Conservation (phyloP, 2,797 vertebrate species). For the Helarctos malayanus region DNA sequence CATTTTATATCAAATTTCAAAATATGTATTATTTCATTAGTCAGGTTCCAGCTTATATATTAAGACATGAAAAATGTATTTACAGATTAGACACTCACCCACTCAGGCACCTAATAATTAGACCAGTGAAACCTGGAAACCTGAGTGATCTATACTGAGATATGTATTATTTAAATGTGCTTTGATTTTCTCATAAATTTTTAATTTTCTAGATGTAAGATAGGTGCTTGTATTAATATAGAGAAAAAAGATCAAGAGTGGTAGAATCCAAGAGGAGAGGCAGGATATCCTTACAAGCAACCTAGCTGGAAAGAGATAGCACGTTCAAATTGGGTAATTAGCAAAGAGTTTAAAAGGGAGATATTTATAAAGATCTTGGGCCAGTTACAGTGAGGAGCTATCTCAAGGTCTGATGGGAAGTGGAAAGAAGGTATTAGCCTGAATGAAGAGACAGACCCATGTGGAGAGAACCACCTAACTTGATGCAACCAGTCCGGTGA, state of each 20-base stretch:
- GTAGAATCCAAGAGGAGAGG: background rate
- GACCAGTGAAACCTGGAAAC: slow-evolving; percentile 22
- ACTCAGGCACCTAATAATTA: background rate
- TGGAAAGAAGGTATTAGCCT: background rate
- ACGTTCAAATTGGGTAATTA: background rate
- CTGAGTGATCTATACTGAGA: background rate
- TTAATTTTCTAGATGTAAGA: slow-evolving; percentile 7
- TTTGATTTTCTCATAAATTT: slow-evolving; percentile 61
- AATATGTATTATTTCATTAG: background rate
- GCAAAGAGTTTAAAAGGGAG: background rate
- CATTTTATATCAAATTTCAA: background rate
- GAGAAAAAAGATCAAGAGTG: background rate
- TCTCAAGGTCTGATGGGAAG: background rate
- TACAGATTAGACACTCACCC: slow-evolving; percentile 31
- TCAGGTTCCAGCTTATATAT: background rate
- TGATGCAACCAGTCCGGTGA: background rate
- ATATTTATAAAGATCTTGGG: background rate
- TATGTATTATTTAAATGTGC: slow-evolving; percentile 43
- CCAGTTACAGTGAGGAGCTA: background rate
- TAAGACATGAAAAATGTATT: slow-evolving; percentile 36
- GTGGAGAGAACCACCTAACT: background rate
- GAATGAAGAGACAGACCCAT: background rate
- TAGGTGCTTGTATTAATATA: background rate
- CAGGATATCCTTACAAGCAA: background rate
- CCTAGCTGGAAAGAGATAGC: background rate